Percentiles rank a stretch among this genome's conserved stretches.
Evolutionary conservation across 2,797 vertebrate genomes (phyloP).

Genomic region (Tinamus major): DNA sequence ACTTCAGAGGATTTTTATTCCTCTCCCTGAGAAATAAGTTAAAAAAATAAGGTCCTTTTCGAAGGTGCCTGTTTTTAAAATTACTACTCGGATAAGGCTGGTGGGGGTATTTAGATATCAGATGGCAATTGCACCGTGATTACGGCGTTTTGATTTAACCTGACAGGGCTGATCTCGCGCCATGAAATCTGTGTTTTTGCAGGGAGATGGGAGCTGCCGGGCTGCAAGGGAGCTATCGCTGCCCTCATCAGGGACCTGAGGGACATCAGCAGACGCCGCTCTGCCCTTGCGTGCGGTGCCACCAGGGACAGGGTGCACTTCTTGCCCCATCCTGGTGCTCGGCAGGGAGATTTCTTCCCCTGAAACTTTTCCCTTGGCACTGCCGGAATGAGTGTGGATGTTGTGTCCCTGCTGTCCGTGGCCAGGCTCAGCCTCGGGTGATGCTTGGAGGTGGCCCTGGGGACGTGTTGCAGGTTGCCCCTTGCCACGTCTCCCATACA

Average conservation of each 20-base stretch:
- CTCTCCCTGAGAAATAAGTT: neutral
- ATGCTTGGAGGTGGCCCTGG: neutral
- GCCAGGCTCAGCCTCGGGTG: neutral
- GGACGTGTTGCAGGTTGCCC: too few species aligned
- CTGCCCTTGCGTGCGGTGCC: neutral
- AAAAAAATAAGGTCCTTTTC: slow-evolving; percentile 20
- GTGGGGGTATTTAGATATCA: slow-evolving; percentile 66
- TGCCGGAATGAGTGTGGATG: neutral
- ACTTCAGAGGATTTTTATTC: slow-evolving; percentile 67
- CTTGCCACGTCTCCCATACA: neutral
- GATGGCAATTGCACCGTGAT: slow-evolving; percentile 68
- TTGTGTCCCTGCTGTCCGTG: neutral
- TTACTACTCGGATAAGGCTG: slow-evolving; percentile 57
- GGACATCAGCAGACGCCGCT: neutral
- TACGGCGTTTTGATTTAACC: slow-evolving; percentile 76
- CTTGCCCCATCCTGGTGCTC: neutral
- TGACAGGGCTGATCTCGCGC: slow-evolving; percentile 69
- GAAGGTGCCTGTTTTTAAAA: slow-evolving; percentile 64
- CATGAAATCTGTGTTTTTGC: slow-evolving; percentile 70
- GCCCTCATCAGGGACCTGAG: neutral
- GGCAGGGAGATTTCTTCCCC: neutral
- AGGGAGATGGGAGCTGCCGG: slow-evolving; percentile 70
- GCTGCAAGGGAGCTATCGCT: neutral
- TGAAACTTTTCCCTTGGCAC: neutral
- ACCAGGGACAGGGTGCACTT: neutral